These are phyloP conservation scores for Phaethornis superciliosus DNA, from an alignment of 2,113 vertebrate species.

Conservation along the genomic window DNA sequence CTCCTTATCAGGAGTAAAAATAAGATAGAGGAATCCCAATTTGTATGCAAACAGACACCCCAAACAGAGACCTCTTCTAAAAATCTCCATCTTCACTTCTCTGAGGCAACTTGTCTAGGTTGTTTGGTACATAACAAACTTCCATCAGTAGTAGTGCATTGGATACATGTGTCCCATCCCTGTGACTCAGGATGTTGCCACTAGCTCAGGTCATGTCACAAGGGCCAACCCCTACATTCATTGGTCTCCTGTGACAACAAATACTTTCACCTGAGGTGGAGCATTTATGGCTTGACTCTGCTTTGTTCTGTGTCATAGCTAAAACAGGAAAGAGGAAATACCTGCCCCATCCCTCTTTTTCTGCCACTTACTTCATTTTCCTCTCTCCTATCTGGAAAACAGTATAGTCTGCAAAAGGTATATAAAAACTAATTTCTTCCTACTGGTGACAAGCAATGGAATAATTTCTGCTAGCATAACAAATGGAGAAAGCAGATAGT, in stretches of 20 bases:
- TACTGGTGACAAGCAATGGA: background rate
- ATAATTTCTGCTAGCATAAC: background rate
- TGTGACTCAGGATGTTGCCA: background rate
- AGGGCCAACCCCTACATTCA: background rate
- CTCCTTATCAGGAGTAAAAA: background rate
- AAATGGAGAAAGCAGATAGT: background rate
- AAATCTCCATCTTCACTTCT: background rate
- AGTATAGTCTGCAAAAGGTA: background rate
- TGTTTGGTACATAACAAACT: background rate
- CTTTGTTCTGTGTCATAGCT: background rate
- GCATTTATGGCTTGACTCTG: background rate
- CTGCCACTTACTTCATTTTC: background rate
- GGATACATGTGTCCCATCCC: accelerated
- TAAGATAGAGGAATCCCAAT: background rate
- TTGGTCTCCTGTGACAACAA: background rate
- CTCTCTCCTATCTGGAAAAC: constrained; percentile 7
- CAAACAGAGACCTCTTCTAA: background rate
- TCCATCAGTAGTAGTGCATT: background rate
- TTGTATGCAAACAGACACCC: background rate
- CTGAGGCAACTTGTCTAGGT: background rate
- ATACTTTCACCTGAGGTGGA: background rate
- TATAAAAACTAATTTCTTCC: background rate
- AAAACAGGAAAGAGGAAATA: constrained; percentile 57
- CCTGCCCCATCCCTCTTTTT: background rate
- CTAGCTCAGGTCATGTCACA: background rate